A percentile compares a stretch with the other conserved stretches of the same genome.
These are phyloP conservation scores for Cerastis leucographa DNA, from an alignment of 2,888 invertebrate species.

Conservation along the genomic window DNA sequence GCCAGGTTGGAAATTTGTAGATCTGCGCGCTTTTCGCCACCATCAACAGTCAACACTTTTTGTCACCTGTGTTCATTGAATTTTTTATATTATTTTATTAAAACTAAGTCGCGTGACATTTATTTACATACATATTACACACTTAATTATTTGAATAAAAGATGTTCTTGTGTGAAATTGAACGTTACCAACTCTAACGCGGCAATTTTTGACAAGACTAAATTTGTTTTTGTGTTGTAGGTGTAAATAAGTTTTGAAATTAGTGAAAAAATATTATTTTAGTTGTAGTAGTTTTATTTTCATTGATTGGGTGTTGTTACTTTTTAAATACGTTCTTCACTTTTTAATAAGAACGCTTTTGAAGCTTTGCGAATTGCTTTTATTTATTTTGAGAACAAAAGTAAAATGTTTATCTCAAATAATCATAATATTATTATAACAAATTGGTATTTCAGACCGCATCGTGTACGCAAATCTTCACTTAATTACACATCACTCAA, in stretches of 20 bases:
- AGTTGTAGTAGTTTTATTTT: background rate
- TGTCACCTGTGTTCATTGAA: background rate
- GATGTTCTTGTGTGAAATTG: constrained; percentile 13
- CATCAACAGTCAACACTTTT: too few relatives aligned
- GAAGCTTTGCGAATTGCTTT: background rate
- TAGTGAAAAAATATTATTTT: background rate
- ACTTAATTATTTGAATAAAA: background rate
- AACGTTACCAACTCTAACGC: constrained; percentile 16
- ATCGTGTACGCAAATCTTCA: background rate
- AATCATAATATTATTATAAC: background rate
- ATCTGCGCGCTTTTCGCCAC: background rate
- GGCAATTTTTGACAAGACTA: constrained; percentile 21
- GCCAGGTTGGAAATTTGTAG: background rate
- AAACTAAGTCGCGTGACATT: background rate
- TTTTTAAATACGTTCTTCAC: background rate
- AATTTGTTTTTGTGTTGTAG: background rate
- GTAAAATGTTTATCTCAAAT: background rate
- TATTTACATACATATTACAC: background rate
- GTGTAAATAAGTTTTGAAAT: fast-evolving
- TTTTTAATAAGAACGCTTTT: constrained; percentile 3
- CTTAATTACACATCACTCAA: background rate
- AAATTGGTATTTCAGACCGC: background rate
- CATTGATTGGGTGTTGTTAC: background rate
- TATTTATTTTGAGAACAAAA: background rate
- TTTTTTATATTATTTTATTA: background rate